phyloP scores from a whole-genome alignment of 2,113 vertebrate species.

The Oncorhynchus clarkii region DNA sequence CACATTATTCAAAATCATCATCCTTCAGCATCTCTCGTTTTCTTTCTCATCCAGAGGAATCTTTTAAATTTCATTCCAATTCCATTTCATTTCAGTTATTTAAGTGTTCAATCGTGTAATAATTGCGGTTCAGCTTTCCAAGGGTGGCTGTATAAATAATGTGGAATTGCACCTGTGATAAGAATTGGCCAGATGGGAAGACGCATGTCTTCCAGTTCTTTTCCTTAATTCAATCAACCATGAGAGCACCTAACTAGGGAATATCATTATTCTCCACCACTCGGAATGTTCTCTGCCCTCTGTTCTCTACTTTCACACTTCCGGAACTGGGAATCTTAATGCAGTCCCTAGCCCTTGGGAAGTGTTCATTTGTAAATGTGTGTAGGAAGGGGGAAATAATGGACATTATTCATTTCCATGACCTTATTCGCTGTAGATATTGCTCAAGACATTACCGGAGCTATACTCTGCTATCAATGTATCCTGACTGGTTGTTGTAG shows the following conservation, averaged over 20 bases:
- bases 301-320: constrained; percentile 67
- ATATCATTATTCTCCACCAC: constrained; percentile 41
- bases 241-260: constrained; percentile 20
- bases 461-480: constrained; percentile 27
- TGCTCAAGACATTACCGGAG: constrained; percentile 6
- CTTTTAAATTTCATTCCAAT: not conserved
- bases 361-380: constrained; percentile 73
- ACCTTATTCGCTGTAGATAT: constrained; percentile 37
- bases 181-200: constrained; percentile 27
- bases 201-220: constrained; percentile 27
- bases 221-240: constrained; percentile 62
- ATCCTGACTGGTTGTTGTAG: not conserved
- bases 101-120: no score
- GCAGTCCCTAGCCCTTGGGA: constrained; percentile 52
- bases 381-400: constrained; percentile 26
- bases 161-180: constrained; percentile 49
- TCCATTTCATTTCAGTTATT: not conserved
- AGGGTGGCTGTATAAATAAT: constrained; percentile 34
- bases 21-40: not conserved
- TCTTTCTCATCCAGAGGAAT: not conserved
- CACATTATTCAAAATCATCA: not conserved
- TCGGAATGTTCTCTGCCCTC: constrained; percentile 59
- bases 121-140: no score
- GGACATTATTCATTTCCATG: constrained; percentile 58
- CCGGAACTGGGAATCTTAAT: constrained; percentile 58